Percentiles rank a stretch among this genome's conserved stretches.
phyloP scores from a whole-genome alignment of 2,797 vertebrate genomes.

The Euphonia xanthogaster region DNA sequence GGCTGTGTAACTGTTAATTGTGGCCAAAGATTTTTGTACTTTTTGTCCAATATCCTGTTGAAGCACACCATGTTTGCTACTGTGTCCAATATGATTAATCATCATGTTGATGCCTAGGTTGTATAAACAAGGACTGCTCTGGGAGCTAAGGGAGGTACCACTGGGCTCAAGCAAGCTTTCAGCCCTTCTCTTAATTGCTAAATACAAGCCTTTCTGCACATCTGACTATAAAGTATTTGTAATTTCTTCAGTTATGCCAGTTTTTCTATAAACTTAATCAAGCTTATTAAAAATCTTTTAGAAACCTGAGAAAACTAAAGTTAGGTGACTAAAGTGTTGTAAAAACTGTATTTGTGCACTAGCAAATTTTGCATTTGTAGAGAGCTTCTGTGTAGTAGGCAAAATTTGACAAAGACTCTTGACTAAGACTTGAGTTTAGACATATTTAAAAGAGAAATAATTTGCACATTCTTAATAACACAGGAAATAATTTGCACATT shows the following conservation, averaged over 20 bases:
- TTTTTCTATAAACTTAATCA: not conserved
- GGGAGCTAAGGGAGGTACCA: not conserved
- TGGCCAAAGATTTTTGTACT: not conserved
- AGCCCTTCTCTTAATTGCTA: not conserved
- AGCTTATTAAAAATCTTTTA: not conserved
- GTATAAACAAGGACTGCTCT: not conserved
- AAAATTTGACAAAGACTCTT: not conserved
- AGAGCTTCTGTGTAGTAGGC: not conserved
- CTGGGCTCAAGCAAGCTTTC: not conserved
- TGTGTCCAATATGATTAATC: not conserved
- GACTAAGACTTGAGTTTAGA: not conserved
- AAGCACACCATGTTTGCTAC: not conserved
- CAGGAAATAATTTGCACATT: not conserved
- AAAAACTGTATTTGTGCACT: not conserved
- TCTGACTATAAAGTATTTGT: not conserved
- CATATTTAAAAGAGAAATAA: not conserved
- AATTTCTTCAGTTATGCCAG: not conserved
- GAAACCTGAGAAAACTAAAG: not conserved
- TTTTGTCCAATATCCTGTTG: not conserved
- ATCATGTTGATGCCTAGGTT: not conserved
- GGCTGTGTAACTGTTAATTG: not conserved
- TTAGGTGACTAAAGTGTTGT: not conserved
- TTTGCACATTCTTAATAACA: not conserved
- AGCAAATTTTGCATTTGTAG: not conserved
- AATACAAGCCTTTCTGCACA: not conserved